Conservation (phyloP, 2,888 invertebrate genomes). For the Erebia aethiops region DNA sequence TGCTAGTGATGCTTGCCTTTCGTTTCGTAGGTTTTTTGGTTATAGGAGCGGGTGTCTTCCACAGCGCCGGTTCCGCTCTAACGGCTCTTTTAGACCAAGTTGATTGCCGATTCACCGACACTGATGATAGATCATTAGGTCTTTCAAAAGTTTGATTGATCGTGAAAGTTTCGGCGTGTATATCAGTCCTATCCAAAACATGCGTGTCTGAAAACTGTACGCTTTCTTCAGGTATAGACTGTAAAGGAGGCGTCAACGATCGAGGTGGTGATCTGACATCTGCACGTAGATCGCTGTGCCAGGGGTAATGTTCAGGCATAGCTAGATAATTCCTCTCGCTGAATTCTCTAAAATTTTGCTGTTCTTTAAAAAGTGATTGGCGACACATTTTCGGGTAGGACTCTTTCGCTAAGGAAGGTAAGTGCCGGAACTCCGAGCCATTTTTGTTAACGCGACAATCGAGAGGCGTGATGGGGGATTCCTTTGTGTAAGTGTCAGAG, state of each 20-base stretch:
- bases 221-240: conserved; percentile 79
- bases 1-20: conserved; percentile 51
- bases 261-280: conserved; percentile 66
- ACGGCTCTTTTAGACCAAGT: conserved; percentile 72
- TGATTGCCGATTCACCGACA: conserved; percentile 51
- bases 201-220: conserved; percentile 64
- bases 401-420: conserved; percentile 52
- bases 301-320: conserved; percentile 60
- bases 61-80: conserved; percentile 64
- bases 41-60: conserved; percentile 65
- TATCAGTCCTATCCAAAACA: conserved; percentile 58
- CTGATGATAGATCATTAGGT: conserved; percentile 47
- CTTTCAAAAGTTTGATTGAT: conserved; percentile 74
- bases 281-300: conserved; percentile 61
- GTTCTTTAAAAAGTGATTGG: conserved; percentile 70
- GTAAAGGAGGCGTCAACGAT: conserved; percentile 69
- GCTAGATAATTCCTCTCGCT: conserved; percentile 52
- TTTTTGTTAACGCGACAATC: conserved; percentile 54
- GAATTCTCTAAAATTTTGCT: conserved; percentile 55
- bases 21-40: conserved; percentile 56
- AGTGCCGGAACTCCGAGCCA: conserved; percentile 51
- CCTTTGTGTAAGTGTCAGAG: conserved; percentile 81
- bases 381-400: conserved; percentile 63
- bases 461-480: conserved; percentile 68
- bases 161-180: conserved; percentile 66